These are phyloP conservation scores for Eurypyga helias DNA, from an alignment of 2,113 vertebrate genomes.

Conservation along the genomic window DNA sequence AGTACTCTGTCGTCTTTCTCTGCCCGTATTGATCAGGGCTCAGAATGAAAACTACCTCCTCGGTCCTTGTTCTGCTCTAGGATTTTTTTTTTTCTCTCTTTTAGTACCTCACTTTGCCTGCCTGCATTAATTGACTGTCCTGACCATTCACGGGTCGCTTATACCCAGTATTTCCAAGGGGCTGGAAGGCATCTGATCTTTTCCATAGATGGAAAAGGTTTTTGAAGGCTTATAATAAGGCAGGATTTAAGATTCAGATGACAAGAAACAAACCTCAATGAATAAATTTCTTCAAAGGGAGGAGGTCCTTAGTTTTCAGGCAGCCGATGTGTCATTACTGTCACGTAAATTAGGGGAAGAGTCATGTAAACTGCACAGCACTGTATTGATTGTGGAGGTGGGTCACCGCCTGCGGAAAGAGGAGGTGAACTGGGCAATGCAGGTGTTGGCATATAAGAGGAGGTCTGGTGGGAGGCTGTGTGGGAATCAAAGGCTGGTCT, in stretches of 20 bases:
- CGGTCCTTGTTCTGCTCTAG: background rate
- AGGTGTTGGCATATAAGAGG: background rate
- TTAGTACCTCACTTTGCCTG: background rate
- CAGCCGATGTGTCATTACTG: background rate
- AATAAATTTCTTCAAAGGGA: background rate
- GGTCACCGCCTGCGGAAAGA: background rate
- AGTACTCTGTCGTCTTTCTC: background rate
- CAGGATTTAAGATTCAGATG: background rate
- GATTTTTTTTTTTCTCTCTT: background rate
- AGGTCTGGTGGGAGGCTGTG: background rate
- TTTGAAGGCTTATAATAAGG: background rate
- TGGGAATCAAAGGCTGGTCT: background rate
- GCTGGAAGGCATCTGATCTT: background rate
- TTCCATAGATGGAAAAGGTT: background rate
- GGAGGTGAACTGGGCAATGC: background rate
- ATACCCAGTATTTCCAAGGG: background rate
- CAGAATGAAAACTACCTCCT: background rate
- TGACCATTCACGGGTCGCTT: background rate
- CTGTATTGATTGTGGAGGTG: background rate
- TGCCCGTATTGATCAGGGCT: background rate
- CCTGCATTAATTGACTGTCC: background rate
- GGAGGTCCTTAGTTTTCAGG: background rate
- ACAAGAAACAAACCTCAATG: background rate
- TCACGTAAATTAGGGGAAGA: background rate
- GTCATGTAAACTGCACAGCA: background rate